phyloP scores from a whole-genome alignment of 1,140 invertebrate species.

The Zaprionus lachaisei region DNA sequence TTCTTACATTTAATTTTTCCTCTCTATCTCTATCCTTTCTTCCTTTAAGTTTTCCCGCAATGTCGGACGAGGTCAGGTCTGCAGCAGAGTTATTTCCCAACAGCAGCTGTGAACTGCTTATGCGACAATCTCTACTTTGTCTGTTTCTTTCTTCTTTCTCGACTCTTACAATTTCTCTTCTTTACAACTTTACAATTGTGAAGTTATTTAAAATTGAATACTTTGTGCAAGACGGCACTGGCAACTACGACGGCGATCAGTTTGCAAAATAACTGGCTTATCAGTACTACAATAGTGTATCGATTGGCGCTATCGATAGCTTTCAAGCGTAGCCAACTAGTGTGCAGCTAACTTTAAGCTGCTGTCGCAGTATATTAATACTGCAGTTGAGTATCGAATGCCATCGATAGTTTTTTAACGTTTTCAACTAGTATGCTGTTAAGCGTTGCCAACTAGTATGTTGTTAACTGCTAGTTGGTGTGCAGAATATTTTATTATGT shows the following conservation, averaged over 20 bases:
- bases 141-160: neutral
- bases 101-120: slow-evolving; percentile 15
- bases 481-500: slow-evolving; percentile 3
- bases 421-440: neutral
- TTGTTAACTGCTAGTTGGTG: neutral
- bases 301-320: neutral
- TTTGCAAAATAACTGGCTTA: neutral
- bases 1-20: slow-evolving; percentile 1
- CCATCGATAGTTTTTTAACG: neutral
- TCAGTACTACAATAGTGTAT: neutral
- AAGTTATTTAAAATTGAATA: slow-evolving; percentile 7
- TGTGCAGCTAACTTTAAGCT: neutral
- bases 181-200: slow-evolving; percentile 2
- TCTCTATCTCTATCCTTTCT: neutral
- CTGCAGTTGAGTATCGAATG: neutral
- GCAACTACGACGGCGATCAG: neutral
- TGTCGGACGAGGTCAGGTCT: slow-evolving; percentile 18
- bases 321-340: neutral
- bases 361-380: neutral
- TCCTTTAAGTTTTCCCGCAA: slow-evolving; percentile 12
- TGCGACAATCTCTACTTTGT: neutral
- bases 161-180: neutral
- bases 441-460: neutral
- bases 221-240: neutral
- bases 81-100: slow-evolving; percentile 12